Evolutionary conservation across 2,888 invertebrate genomes (phyloP), one percentile per base, ranked within the genome.

Genomic region (Acleris holmiana): DNA sequence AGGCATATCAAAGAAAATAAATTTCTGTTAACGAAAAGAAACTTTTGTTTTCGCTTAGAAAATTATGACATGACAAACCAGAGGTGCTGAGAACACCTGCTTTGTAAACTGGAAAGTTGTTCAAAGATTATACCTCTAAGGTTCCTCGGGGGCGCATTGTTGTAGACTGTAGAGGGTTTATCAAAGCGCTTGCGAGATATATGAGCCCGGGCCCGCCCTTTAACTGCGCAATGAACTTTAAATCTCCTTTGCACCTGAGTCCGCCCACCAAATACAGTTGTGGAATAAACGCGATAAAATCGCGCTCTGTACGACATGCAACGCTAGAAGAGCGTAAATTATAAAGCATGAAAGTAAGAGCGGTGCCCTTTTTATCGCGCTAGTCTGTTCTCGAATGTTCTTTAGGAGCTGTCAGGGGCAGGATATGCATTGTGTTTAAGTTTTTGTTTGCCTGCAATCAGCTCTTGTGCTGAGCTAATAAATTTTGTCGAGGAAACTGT

Each of bases 191-290:
- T 77, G 82, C 71, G 82, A 88, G 85, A 90, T 90, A 89, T 88
- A 90, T 81, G 87, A 80, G 80, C 78, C 68, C 66, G 73, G 71
- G 82, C 76, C 84, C 90, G 84, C 90, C 90, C 81, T 83, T 84
- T 79, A 81, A 80, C 87, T 88, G 87, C 82, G 85, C 88, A 88
- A 85, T 90, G 88, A 89, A 90, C 89, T 89, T 89, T 89, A 89
- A 88, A 88, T 84, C 83, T 86, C 82, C 84, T 82, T 81, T 76
- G 83, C 86, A 89, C 89, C 89, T 89, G 87, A 70, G 76, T 71
- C 83, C 86, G 86, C 88, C 87, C 86, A 85, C 85, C 79, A 79
- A 87, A 88, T 89, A 69, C 63, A 88, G 86, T 88, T 85, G 84
- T 80, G 77, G 78, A 82, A 81, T 82, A 80, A 85, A 81, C 74